phyloP scores from a whole-genome alignment of 2,888 invertebrate genomes.

The Deilephila porcellus region DNA sequence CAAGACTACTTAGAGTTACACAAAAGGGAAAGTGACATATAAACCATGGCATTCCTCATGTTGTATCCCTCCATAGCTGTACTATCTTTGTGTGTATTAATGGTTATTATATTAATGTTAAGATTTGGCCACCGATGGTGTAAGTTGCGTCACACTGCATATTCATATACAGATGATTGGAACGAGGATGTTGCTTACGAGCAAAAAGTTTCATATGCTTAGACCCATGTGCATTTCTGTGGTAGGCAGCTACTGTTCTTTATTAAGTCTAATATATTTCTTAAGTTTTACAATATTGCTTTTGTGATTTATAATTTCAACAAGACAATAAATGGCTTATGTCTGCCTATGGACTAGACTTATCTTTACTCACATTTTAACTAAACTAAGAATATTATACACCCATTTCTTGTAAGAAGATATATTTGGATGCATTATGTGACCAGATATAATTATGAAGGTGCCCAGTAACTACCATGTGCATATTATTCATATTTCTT shows the following conservation, averaged over 20 bases:
- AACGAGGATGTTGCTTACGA: slow-evolving; percentile 86
- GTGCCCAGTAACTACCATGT: no score
- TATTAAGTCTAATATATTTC: background rate
- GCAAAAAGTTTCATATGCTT: slow-evolving; percentile 86
- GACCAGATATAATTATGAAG: no score
- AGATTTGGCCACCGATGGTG: slow-evolving; percentile 90
- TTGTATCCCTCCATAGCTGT: slow-evolving; percentile 91
- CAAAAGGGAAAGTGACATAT: slow-evolving; percentile 93
- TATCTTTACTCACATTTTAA: background rate
- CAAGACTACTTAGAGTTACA: slow-evolving; percentile 87
- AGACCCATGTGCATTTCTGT: slow-evolving; percentile 32
- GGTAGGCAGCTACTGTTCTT: background rate
- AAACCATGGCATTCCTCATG: slow-evolving; percentile 89
- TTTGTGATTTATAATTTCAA: background rate
- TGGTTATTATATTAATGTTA: slow-evolving; percentile 90
- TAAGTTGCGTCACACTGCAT: slow-evolving; percentile 87
- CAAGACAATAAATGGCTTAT: background rate
- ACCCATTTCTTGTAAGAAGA: background rate
- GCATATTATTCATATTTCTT: no score
- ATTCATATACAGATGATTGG: slow-evolving; percentile 88
- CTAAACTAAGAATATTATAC: background rate
- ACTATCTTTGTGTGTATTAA: slow-evolving; percentile 89
- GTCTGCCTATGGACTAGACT: background rate
- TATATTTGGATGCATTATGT: no score
- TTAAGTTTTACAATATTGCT: background rate